phyloP scores from a whole-genome alignment of 2,888 invertebrate genomes.

The Himalopsyche tibetana region DNA sequence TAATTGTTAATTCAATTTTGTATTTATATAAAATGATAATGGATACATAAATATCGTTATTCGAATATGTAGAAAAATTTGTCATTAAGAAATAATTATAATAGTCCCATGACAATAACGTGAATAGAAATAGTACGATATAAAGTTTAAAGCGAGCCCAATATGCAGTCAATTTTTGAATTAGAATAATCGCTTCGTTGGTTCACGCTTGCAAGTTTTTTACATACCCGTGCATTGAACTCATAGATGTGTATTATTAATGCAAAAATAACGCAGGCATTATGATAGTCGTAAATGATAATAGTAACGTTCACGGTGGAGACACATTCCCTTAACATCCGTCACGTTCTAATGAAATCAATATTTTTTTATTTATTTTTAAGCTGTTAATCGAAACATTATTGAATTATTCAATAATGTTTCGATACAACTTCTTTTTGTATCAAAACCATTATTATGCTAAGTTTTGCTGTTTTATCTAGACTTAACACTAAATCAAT shows the following conservation, averaged over 20 bases:
- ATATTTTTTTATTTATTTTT: not conserved
- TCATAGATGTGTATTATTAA: not conserved
- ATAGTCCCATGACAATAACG: not conserved
- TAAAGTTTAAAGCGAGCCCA: not conserved
- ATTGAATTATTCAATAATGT: too few species aligned
- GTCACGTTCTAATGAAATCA: not conserved
- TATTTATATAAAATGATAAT: too few species aligned
- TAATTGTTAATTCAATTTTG: too few species aligned
- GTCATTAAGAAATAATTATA: too few species aligned
- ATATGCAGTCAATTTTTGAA: not conserved
- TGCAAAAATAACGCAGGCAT: too few species aligned
- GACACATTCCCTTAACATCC: not conserved
- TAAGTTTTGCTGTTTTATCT: not conserved
- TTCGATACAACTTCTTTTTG: too few species aligned
- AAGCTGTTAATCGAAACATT: too few species aligned
- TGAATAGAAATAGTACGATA: not conserved
- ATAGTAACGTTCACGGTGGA: not conserved
- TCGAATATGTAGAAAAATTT: too few species aligned
- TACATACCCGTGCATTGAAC: constrained; percentile 4
- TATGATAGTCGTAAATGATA: not conserved
- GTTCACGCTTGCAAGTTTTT: not conserved
- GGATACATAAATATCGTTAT: too few species aligned
- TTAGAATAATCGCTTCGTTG: not conserved
- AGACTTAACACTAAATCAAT: not conserved
- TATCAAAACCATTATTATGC: too few species aligned